phyloP scores from a whole-genome alignment of 2,888 invertebrate genomes.

The Cantharis rustica region DNA sequence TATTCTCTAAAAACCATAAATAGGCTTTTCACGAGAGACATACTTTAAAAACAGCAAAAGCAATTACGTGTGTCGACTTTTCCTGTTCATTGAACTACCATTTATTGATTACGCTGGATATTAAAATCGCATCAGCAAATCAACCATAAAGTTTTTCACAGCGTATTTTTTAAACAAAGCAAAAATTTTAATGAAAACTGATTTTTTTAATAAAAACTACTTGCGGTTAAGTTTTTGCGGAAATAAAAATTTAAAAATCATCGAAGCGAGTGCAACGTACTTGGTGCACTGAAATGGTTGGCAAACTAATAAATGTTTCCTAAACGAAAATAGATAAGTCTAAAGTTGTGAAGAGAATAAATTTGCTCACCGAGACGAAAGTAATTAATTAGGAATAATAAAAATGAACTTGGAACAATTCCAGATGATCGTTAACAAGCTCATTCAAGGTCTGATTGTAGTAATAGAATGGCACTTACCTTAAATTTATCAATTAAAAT shows the following conservation, averaged over 20 bases:
- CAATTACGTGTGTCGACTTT: neutral
- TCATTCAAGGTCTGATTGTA: neutral
- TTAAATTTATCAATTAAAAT: slow-evolving; percentile 65
- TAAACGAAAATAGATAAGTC: neutral
- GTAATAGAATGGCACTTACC: slow-evolving; percentile 50
- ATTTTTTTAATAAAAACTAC: neutral
- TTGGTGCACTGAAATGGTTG: neutral
- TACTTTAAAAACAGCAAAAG: neutral
- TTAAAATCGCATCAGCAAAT: neutral
- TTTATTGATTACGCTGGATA: neutral
- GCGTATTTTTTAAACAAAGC: neutral
- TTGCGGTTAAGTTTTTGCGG: neutral
- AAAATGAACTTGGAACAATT: neutral
- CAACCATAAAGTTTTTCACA: neutral
- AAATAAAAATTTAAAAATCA: neutral
- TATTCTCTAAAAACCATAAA: neutral
- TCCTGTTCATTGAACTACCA: neutral
- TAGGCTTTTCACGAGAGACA: neutral
- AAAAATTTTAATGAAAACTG: neutral
- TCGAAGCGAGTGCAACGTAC: neutral
- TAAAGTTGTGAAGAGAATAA: neutral
- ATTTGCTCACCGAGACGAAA: neutral
- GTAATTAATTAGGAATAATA: neutral
- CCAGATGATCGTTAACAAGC: neutral
- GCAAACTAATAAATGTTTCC: neutral